phyloP scores from a whole-genome alignment of 2,888 invertebrate genomes.

The Caradrina clavipalpis region DNA sequence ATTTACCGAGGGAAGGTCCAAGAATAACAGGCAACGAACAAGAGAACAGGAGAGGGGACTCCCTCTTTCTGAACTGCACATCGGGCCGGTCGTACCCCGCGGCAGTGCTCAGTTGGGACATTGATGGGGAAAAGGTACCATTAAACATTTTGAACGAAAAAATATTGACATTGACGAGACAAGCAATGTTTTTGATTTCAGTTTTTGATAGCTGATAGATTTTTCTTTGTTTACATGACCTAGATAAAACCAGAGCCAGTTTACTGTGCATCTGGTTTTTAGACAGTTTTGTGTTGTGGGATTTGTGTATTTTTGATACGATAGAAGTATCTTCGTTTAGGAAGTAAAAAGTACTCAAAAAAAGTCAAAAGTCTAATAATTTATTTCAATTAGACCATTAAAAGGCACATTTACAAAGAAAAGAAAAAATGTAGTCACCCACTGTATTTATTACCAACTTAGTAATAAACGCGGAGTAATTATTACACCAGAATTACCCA shows the following conservation, averaged over 20 bases:
- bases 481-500: too few relatives aligned
- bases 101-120: constrained; percentile 94
- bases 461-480: too few relatives aligned
- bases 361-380: too few relatives aligned
- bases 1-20: constrained; percentile 94
- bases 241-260: constrained; percentile 16
- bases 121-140: constrained; percentile 94
- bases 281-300: neutral
- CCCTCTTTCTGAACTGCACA: constrained; percentile 94
- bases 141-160: constrained; percentile 47
- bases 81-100: constrained; percentile 95
- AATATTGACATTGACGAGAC: constrained; percentile 51
- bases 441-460: too few relatives aligned
- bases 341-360: too few relatives aligned
- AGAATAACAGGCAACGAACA: constrained; percentile 94
- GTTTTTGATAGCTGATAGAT: constrained; percentile 30
- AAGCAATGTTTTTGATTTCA: constrained; percentile 30
- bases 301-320: constrained; percentile 3
- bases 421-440: too few relatives aligned
- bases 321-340: constrained; percentile 7
- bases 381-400: too few relatives aligned
- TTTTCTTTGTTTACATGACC: constrained; percentile 37
- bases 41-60: constrained; percentile 94
- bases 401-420: too few relatives aligned
- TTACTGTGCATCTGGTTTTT: constrained; percentile 9